Evolutionary conservation across 2,797 vertebrate species (phyloP), one percentile per base, ranked within the genome.

Genomic region (Anguilla anguilla): DNA sequence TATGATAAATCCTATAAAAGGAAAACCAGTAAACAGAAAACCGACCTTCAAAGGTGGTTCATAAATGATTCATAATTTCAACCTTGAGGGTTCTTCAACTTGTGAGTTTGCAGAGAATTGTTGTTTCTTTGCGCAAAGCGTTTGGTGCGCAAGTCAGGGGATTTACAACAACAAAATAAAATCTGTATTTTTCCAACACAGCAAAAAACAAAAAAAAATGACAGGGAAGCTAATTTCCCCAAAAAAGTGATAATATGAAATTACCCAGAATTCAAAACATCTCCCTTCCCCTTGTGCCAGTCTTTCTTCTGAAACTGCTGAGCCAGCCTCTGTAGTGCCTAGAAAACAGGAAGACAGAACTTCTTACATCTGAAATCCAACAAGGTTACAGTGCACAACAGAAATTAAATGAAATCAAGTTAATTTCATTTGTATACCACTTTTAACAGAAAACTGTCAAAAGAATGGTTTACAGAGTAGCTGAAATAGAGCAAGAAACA

Each of bases 301-400:
- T 98, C 97, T 93, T 94, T 96, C 94, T 97, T 98, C 93, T 97
- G 94, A 1, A 96, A 97, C 89, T 97, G 97, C 86, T 96, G 91
- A 0, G 97, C 97, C 93, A 98, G 94, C 86, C 97, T 96, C 94
- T 98, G 97, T 77, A 98, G 94, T 0, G 97, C 97, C 97, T 98
- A 0, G 0, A 93, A 92, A 89, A 92, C 72, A 94, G 84, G 92
- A 0, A 0, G 79, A 82, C 84, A 89, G 67, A 39, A 67, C 77
- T 43, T 49, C 55, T 77, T 64, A 55, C 87, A 84, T 46, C 39
- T n/a, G 11, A n/a, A 69, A 64, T 46, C 43, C 61, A 46, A 72
- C 17, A 85, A 22, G 11, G 13, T 31, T 11, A 39, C n/a, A 10
- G 10, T 77, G 72, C 81, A 55, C 43, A 13, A 28, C 35, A 59